These are phyloP conservation scores for Chalcosyrphus nemorum DNA, from an alignment of 2,888 invertebrate genomes.

Conservation along the genomic window DNA sequence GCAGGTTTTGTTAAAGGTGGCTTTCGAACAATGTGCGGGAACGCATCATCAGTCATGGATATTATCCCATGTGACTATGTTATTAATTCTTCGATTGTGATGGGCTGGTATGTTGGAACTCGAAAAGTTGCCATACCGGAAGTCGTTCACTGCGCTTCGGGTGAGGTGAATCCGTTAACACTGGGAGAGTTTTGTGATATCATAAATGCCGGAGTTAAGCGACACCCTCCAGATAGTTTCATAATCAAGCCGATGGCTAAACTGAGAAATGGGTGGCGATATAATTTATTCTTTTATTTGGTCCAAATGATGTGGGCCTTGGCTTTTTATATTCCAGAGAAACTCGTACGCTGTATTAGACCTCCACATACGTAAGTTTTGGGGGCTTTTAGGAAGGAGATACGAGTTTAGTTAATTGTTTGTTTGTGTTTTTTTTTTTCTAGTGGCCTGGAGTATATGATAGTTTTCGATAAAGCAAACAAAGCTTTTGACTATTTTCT, in stretches of 20 bases:
- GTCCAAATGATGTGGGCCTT: slow-evolving; percentile 81
- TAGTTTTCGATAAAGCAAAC: slow-evolving; percentile 81
- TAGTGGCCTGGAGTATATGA: slow-evolving; percentile 81
- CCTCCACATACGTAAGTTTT: slow-evolving; percentile 81
- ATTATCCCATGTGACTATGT: slow-evolving; percentile 82
- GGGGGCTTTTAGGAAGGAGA: too few species aligned
- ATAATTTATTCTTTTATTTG: slow-evolving; percentile 81
- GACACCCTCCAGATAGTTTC: slow-evolving; percentile 81
- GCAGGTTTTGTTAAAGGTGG: slow-evolving; percentile 85
- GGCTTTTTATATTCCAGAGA: slow-evolving; percentile 81
- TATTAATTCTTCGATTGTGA: slow-evolving; percentile 80
- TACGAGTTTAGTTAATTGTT: too few species aligned
- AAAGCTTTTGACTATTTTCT: slow-evolving; percentile 82
- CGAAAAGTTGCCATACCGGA: slow-evolving; percentile 79
- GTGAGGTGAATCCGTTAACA: slow-evolving; percentile 81
- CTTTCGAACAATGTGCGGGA: slow-evolving; percentile 81
- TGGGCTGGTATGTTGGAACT: slow-evolving; percentile 82
- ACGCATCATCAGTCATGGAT: slow-evolving; percentile 80
- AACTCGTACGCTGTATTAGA: slow-evolving; percentile 80
- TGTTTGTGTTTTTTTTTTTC: slow-evolving; percentile 8
- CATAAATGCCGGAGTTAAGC: slow-evolving; percentile 79
- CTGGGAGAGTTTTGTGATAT: slow-evolving; percentile 79
- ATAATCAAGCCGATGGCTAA: slow-evolving; percentile 81
- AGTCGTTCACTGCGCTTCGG: slow-evolving; percentile 82
- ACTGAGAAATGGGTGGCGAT: slow-evolving; percentile 81